These are phyloP conservation scores for Hyles lineata DNA, from an alignment of 2,888 invertebrate species.

Conservation along the genomic window DNA sequence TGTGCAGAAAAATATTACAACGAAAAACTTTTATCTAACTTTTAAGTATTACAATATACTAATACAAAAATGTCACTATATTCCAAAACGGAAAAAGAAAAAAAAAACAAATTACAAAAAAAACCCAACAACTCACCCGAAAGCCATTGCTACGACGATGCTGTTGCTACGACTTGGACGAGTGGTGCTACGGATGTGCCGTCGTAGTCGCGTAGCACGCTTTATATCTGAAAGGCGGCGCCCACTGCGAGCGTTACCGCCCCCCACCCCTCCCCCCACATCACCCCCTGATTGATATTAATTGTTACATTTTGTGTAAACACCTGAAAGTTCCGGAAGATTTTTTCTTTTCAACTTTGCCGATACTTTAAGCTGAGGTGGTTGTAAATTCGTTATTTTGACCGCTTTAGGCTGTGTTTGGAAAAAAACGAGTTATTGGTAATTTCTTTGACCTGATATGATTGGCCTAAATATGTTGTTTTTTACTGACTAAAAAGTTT, in stretches of 20 bases:
- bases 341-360: conserved; percentile 28
- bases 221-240: conserved; percentile 67
- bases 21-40: neutral
- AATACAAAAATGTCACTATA: neutral
- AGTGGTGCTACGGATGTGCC: conserved; percentile 53
- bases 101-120: neutral
- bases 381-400: conserved; percentile 12
- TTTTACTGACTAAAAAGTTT: no score
- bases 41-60: neutral
- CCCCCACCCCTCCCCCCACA: conserved; percentile 58
- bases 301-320: conserved; percentile 49
- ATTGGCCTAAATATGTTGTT: no score
- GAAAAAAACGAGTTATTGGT: neutral
- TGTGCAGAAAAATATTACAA: no score
- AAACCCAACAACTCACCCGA: conserved; percentile 44
- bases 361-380: neutral
- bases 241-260: conserved; percentile 47
- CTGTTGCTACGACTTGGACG: conserved; percentile 50
- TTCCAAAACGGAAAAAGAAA: neutral
- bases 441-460: neutral
- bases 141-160: conserved; percentile 55
- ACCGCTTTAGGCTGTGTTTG: neutral
- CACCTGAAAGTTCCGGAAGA: conserved; percentile 34
- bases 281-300: conserved; percentile 51
- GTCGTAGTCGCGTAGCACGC: conserved; percentile 52